Evolutionary conservation across 2,888 invertebrate species (phyloP).

Genomic region (Stenolophus ochropezus): DNA sequence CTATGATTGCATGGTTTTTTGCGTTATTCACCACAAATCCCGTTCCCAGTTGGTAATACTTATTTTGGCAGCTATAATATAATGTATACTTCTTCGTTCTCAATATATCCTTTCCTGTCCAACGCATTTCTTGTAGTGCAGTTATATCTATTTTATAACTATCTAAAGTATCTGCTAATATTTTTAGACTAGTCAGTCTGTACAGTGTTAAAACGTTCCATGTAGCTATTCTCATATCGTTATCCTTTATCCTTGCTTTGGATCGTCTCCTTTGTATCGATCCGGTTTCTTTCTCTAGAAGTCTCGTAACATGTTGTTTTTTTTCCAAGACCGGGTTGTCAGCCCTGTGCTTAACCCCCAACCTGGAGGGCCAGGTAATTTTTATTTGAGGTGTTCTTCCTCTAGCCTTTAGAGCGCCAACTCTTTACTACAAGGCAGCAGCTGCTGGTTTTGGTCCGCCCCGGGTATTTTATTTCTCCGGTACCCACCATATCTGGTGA

Average conservation of each 20-base stretch:
- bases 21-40: slow-evolving; percentile 10
- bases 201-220: neutral
- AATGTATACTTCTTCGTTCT: neutral
- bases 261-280: neutral
- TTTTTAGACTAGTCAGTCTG: neutral
- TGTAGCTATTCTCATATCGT: neutral
- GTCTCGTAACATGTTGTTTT: neutral
- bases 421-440: too few relatives aligned
- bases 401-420: too few relatives aligned
- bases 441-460: too few relatives aligned
- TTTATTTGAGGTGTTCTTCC: neutral
- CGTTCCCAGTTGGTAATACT: neutral
- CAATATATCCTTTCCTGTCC: neutral
- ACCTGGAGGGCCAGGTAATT: neutral
- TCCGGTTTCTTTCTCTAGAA: neutral
- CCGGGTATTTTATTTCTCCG: too few relatives aligned
- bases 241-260: neutral
- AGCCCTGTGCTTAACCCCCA: too few relatives aligned
- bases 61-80: neutral
- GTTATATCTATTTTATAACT: neutral
- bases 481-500: too few relatives aligned
- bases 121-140: slow-evolving; percentile 7
- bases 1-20: slow-evolving; percentile 28
- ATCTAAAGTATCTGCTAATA: neutral
- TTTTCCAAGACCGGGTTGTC: neutral